Conservation (phyloP, 2,888 invertebrate genomes). For the Agonopterix subpropinquella region DNA sequence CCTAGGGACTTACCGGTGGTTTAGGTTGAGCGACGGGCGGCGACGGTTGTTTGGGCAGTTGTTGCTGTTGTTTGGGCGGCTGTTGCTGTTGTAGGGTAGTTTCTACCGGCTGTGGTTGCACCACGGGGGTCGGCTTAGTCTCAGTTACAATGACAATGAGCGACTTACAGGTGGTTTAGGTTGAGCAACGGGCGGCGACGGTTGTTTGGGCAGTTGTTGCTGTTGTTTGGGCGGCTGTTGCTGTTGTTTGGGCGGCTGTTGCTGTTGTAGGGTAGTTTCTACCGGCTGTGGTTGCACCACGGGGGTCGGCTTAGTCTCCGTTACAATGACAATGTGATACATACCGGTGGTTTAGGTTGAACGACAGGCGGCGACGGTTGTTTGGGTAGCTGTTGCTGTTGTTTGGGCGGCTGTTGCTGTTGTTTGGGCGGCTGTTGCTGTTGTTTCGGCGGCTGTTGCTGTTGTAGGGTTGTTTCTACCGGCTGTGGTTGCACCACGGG, state of each 20-base stretch:
- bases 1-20: conserved; percentile 2
- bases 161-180: too few species aligned
- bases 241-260: conserved; percentile 43
- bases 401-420: conserved; percentile 45
- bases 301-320: conserved; percentile 21
- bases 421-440: conserved; percentile 24
- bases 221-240: conserved; percentile 43
- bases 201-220: too few species aligned
- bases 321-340: conserved; percentile 1
- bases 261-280: conserved; percentile 14
- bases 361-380: not conserved
- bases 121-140: conserved; percentile 19
- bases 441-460: conserved; percentile 16
- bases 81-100: conserved; percentile 25
- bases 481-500: conserved; percentile 20
- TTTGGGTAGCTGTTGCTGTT: too few species aligned
- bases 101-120: conserved; percentile 18
- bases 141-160: conserved; percentile 11
- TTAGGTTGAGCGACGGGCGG: too few species aligned
- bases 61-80: too few species aligned
- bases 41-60: too few species aligned
- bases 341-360: too few species aligned
- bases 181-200: not conserved
- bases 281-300: conserved; percentile 20
- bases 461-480: conserved; percentile 11